phyloP scores from a whole-genome alignment of 1,140 invertebrate species.

The Manduca sexta region DNA sequence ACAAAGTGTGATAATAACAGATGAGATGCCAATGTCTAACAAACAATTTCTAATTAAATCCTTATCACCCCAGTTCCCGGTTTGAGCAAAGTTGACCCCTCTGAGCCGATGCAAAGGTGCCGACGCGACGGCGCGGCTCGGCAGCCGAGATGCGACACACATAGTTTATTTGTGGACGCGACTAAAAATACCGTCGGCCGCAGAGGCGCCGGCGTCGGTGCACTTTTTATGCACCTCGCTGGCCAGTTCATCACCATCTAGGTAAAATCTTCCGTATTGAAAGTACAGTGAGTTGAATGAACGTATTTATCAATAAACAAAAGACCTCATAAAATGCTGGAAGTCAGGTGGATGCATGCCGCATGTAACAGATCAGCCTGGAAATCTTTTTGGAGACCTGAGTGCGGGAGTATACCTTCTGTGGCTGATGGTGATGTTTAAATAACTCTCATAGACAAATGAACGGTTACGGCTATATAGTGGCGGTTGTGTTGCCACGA shows the following conservation, averaged over 20 bases:
- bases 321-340: no score
- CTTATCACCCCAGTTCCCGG: slow-evolving; percentile 6
- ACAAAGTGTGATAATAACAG: not conserved
- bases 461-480: no score
- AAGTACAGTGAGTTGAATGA: not conserved
- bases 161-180: slow-evolving; percentile 45
- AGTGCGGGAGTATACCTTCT: no score
- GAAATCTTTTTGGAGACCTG: no score
- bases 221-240: slow-evolving; percentile 55
- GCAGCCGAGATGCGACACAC: slow-evolving; percentile 34
- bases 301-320: not conserved
- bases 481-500: no score
- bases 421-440: no score
- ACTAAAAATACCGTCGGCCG: slow-evolving; percentile 53
- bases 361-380: no score
- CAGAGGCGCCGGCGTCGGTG: slow-evolving; percentile 36
- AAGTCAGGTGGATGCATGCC: no score
- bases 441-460: no score
- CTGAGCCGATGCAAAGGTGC: slow-evolving; percentile 29
- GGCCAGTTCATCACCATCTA: not conserved
- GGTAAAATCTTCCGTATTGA: not conserved
- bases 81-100: not conserved
- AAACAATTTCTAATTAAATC: not conserved
- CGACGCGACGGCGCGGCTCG: slow-evolving; percentile 22
- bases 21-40: not conserved